phyloP scores from a whole-genome alignment of 2,888 invertebrate species.

The Heliconius ismenius region DNA sequence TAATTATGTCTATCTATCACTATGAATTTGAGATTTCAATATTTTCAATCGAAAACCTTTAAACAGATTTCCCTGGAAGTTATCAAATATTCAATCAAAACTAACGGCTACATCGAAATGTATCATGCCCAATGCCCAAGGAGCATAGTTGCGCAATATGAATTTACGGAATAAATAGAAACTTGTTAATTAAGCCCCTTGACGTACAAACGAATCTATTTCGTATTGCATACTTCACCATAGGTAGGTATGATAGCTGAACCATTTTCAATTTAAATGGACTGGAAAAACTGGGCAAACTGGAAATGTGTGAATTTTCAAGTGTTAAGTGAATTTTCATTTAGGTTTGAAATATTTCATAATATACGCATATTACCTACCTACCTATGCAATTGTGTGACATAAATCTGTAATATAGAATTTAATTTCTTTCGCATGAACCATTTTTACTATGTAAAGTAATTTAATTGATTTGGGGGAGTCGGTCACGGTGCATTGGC shows the following conservation, averaged over 20 bases:
- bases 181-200: not conserved
- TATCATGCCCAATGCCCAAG: not conserved
- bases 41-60: no score
- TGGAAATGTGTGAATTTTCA: not conserved
- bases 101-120: not conserved
- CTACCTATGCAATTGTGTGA: no score
- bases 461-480: not conserved
- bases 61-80: no score
- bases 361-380: no score
- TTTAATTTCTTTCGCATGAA: not conserved
- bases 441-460: not conserved
- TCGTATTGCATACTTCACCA: not conserved
- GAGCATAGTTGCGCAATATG: not conserved
- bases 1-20: no score
- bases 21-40: no score
- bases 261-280: not conserved
- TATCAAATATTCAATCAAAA: not conserved
- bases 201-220: not conserved
- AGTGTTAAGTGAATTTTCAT: not conserved
- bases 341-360: no score
- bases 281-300: no score
- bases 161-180: not conserved
- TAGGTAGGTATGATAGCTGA: no score
- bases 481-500: no score
- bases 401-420: no score